A percentile compares a stretch with the other conserved stretches of the same genome.
Evolutionary conservation across 2,113 vertebrate genomes (phyloP).

Genomic region (Lagopus muta): DNA sequence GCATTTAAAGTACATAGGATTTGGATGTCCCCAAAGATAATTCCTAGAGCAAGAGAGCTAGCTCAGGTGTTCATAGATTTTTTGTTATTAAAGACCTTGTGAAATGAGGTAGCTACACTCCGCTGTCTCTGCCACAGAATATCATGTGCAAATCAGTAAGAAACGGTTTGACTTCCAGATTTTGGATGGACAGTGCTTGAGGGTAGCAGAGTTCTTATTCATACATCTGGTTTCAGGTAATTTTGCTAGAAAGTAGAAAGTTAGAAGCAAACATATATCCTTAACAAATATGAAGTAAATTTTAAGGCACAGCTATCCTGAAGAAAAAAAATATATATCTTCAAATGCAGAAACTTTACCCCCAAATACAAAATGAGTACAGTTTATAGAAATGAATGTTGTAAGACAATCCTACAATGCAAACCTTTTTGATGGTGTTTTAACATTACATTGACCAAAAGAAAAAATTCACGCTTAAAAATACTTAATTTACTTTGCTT

Average conservation of each 20-base stretch:
- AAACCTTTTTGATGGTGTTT: neutral
- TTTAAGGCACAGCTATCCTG: neutral
- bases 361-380: neutral
- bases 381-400: neutral
- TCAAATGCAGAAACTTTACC: neutral
- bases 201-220: neutral
- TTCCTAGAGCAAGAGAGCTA: neutral
- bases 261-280: neutral
- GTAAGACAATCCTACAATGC: neutral
- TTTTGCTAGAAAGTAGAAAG: neutral
- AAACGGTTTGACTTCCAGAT: neutral
- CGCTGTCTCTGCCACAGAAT: neutral
- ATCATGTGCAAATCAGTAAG: neutral
- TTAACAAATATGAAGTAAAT: neutral
- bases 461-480: neutral
- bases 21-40: neutral
- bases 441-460: neutral
- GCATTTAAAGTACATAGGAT: neutral
- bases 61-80: neutral
- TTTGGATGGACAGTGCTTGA: neutral
- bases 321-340: neutral
- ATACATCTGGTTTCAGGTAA: neutral
- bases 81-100: neutral
- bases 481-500: neutral
- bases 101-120: neutral